These are phyloP conservation scores for Poecile atricapillus DNA, from an alignment of 2,113 vertebrate genomes.

Conservation along the genomic window DNA sequence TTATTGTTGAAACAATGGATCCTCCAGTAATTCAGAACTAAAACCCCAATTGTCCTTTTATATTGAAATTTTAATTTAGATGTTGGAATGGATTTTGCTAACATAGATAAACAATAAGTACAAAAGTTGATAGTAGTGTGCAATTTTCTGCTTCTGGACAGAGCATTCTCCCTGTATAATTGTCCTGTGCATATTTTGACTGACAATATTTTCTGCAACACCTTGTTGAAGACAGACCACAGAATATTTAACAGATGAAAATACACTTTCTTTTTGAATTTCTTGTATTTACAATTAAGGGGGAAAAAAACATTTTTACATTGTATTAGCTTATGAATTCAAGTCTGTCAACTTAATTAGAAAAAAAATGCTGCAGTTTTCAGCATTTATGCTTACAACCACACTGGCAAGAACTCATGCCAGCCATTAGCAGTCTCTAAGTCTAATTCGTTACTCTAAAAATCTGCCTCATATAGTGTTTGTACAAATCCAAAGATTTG, in stretches of 20 bases:
- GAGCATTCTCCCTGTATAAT: not conserved
- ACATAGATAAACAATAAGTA: not conserved
- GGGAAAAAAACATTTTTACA: not conserved
- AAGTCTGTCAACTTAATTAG: not conserved
- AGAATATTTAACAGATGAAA: not conserved
- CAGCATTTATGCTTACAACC: not conserved
- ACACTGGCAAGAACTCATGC: not conserved
- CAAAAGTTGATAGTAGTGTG: not conserved
- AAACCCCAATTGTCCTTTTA: slow-evolving; percentile 32
- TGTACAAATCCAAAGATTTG: slow-evolving; percentile 16
- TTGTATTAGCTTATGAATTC: not conserved
- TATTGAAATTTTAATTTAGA: slow-evolving; percentile 34
- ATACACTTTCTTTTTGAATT: not conserved
- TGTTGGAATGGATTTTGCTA: not conserved
- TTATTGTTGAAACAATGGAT: slow-evolving; percentile 26
- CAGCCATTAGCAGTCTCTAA: not conserved
- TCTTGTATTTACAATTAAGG: not conserved
- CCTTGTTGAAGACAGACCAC: not conserved
- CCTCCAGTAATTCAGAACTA: slow-evolving; percentile 48
- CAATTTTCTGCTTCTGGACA: not conserved
- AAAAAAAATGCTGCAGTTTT: not conserved
- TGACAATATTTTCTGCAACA: not conserved
- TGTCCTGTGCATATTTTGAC: not conserved
- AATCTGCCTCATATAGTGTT: not conserved
- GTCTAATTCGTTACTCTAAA: not conserved